A percentile compares a stretch with the other conserved stretches of the same genome.
These are phyloP conservation scores for Masnerella sp. DNA, from an alignment of 2,888 invertebrate species.

Conservation along the genomic window DNA sequence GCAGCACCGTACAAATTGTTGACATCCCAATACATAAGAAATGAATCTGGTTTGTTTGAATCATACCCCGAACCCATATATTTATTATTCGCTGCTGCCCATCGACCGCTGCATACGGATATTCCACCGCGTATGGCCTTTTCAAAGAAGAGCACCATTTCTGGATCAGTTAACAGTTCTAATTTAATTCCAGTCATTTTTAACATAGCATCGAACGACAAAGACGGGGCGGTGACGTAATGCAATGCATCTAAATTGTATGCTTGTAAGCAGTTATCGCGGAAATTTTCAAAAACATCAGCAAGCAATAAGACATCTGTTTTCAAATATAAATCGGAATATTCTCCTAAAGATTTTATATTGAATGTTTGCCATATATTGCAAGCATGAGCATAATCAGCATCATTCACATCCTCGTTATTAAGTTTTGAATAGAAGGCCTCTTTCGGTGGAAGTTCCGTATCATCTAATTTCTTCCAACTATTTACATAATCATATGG, in stretches of 20 bases:
- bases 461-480: background rate
- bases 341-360: background rate
- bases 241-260: slow-evolving; percentile 10
- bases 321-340: slow-evolving; percentile 11
- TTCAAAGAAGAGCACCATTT: slow-evolving; percentile 31
- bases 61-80: slow-evolving; percentile 52
- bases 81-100: slow-evolving; percentile 58
- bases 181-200: background rate
- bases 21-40: slow-evolving; percentile 58
- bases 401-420: background rate
- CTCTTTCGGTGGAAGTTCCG: no score
- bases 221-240: slow-evolving; percentile 2
- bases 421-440: no score
- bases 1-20: slow-evolving; percentile 63
- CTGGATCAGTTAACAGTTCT: background rate
- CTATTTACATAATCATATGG: background rate
- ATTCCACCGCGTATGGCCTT: background rate
- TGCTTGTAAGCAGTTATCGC: slow-evolving; percentile 35
- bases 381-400: background rate
- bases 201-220: background rate
- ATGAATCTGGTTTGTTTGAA: slow-evolving; percentile 22
- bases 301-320: slow-evolving; percentile 9
- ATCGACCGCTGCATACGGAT: slow-evolving; percentile 16
- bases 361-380: slow-evolving; percentile 4
- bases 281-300: slow-evolving; percentile 38